Conservation (phyloP, 2,888 invertebrate genomes). For the Tipula unca region DNA sequence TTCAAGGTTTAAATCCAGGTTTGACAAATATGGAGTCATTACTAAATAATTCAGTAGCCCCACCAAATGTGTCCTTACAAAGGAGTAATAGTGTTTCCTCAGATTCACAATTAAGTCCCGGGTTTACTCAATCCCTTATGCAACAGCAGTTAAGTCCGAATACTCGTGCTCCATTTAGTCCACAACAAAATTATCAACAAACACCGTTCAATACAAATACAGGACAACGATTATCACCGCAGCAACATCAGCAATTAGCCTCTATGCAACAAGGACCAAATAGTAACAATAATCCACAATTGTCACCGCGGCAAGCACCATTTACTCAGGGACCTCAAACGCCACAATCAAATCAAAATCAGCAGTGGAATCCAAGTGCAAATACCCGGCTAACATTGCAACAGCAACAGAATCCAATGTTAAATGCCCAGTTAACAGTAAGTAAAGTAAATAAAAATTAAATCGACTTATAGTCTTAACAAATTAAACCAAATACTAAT, state of each 20-base stretch:
- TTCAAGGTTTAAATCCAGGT: slow-evolving; percentile 37
- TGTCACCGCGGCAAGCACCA: slow-evolving; percentile 39
- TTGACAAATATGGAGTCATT: slow-evolving; percentile 68
- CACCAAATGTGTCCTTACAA: slow-evolving; percentile 83
- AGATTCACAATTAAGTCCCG: slow-evolving; percentile 55
- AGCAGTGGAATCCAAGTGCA: slow-evolving; percentile 28
- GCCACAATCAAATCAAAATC: slow-evolving; percentile 30
- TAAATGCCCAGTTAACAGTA: slow-evolving; percentile 76
- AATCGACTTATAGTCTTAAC: background rate
- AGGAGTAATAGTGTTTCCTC: slow-evolving; percentile 52
- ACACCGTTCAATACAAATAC: slow-evolving; percentile 32
- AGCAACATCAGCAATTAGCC: slow-evolving; percentile 29
- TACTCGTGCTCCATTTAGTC: slow-evolving; percentile 39
- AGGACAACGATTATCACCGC: slow-evolving; percentile 39
- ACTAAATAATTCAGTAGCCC: slow-evolving; percentile 69
- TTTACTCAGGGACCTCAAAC: slow-evolving; percentile 32
- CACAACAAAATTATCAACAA: slow-evolving; percentile 39
- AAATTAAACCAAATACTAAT: slow-evolving; percentile 14
- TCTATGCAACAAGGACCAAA: slow-evolving; percentile 25
- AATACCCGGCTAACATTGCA: slow-evolving; percentile 49
- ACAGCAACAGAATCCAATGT: slow-evolving; percentile 80
- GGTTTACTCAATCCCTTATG: slow-evolving; percentile 44
- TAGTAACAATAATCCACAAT: slow-evolving; percentile 34
- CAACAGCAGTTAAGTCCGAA: slow-evolving; percentile 42
- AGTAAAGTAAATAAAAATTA: slow-evolving; percentile 31